phyloP scores from a whole-genome alignment of 1,140 invertebrate species.

The Dryas iulia region DNA sequence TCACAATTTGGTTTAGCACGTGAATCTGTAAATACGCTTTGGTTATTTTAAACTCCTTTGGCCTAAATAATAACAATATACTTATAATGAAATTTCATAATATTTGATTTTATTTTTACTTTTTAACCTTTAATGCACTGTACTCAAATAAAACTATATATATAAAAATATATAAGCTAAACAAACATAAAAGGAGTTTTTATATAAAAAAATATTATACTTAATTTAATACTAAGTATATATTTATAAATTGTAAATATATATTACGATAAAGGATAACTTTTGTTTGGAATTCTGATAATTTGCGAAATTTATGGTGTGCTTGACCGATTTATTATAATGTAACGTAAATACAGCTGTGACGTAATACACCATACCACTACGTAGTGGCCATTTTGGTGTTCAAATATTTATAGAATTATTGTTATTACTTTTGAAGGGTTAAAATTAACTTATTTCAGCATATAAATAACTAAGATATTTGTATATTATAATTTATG shows the following conservation, averaged over 20 bases:
- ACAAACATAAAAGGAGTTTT: too few relatives aligned
- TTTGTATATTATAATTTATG: too few relatives aligned
- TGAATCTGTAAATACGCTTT: not conserved
- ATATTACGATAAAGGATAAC: not conserved
- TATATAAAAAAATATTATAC: too few relatives aligned
- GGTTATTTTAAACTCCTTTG: conserved; percentile 1
- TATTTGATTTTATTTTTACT: not conserved
- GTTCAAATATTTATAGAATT: not conserved
- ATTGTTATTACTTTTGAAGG: not conserved
- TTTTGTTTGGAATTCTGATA: not conserved
- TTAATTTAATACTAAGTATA: too few relatives aligned
- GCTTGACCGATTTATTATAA: conserved; percentile 16
- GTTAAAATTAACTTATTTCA: not conserved
- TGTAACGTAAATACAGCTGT: conserved; percentile 14
- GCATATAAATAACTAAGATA: not conserved
- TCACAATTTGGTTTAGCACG: not conserved
- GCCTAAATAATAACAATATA: not conserved
- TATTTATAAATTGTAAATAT: too few relatives aligned
- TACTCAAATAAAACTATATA: too few relatives aligned
- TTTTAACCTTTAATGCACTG: too few relatives aligned
- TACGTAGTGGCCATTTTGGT: not conserved
- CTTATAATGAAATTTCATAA: not conserved
- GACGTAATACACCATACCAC: not conserved
- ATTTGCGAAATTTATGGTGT: not conserved
- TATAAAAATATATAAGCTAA: too few relatives aligned